phyloP scores from a whole-genome alignment of 2,113 vertebrate genomes.

The Telmatochromis sp. region DNA sequence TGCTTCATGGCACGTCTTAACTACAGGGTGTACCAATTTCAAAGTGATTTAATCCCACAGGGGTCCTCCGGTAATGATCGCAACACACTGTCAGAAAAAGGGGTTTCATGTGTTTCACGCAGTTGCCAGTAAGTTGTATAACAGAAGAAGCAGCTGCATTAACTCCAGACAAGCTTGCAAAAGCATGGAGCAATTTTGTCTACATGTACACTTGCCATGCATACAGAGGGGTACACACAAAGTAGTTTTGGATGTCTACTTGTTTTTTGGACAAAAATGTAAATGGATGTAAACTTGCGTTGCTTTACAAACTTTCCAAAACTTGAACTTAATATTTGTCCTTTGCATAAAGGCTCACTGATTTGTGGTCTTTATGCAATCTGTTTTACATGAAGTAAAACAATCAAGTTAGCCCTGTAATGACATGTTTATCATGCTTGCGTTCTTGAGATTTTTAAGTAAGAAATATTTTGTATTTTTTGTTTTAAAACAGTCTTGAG shows the following conservation, averaged over 20 bases:
- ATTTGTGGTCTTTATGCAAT: not conserved
- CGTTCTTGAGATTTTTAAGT: not conserved
- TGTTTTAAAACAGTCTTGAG: not conserved
- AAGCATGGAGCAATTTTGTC: not conserved
- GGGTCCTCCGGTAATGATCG: not conserved
- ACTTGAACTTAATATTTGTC: not conserved
- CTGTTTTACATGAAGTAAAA: not conserved
- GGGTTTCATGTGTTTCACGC: not conserved
- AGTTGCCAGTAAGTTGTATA: not conserved
- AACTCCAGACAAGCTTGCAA: not conserved
- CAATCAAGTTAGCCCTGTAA: not conserved
- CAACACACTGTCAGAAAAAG: not conserved
- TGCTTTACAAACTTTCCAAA: not conserved
- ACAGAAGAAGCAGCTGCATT: not conserved
- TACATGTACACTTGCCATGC: not conserved
- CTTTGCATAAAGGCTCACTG: not conserved
- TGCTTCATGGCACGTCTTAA: not conserved
- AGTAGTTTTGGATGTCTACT: not conserved
- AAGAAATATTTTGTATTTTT: not conserved
- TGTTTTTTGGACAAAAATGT: not conserved
- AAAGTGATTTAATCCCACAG: not conserved
- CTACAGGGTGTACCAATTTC: not conserved
- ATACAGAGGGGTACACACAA: not conserved
- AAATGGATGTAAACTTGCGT: not conserved
- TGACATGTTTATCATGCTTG: not conserved